Conservation (phyloP, 2,113 vertebrate species). For the Cavia aperea region DNA sequence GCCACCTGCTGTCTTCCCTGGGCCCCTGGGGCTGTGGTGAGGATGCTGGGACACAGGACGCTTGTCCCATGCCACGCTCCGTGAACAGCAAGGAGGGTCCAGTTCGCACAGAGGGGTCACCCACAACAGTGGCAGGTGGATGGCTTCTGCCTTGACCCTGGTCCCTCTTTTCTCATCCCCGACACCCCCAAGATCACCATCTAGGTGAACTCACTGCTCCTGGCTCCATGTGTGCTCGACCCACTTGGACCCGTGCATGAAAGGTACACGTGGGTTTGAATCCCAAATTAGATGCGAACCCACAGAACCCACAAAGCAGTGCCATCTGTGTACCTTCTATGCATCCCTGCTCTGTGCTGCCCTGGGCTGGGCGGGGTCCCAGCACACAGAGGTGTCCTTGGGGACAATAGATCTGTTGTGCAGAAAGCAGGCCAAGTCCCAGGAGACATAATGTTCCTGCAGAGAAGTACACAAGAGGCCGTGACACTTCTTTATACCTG, state of each 20-base stretch:
- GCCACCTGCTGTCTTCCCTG: not conserved
- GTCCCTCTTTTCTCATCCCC: not conserved
- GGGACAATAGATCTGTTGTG: not conserved
- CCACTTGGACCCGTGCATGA: not conserved
- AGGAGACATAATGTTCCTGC: not conserved
- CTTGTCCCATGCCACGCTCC: fast-evolving
- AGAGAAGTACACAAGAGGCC: not conserved
- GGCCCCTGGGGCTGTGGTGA: fast-evolving
- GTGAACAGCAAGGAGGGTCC: too few relatives aligned
- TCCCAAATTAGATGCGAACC: not conserved
- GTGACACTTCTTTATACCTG: not conserved
- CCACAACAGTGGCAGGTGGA: fast-evolving
- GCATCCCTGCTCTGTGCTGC: fast-evolving
- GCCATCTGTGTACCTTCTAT: not conserved
- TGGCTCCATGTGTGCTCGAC: fast-evolving
- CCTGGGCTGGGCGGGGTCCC: not conserved
- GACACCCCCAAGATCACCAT: not conserved
- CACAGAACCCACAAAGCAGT: not conserved
- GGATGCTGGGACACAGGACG: not conserved
- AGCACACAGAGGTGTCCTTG: not conserved
- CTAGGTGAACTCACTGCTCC: too few relatives aligned
- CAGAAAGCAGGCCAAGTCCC: not conserved
- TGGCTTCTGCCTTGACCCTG: not conserved
- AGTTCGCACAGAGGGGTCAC: too few relatives aligned
- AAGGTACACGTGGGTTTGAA: not conserved